These are phyloP conservation scores for Mus minutoides DNA, from an alignment of 2,797 vertebrate genomes.

Conservation along the genomic window DNA sequence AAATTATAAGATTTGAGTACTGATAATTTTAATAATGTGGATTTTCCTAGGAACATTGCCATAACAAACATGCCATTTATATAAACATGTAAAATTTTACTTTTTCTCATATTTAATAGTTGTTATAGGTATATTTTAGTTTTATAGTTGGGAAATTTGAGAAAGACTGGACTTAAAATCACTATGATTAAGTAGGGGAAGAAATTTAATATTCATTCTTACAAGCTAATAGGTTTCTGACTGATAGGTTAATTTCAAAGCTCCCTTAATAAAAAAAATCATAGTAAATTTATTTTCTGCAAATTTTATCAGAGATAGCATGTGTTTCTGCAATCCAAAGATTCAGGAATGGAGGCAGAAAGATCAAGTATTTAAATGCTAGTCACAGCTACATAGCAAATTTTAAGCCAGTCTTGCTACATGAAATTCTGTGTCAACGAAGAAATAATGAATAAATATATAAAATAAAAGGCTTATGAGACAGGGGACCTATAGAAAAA, in stretches of 20 bases:
- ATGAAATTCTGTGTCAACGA: not conserved
- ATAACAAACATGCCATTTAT: not conserved
- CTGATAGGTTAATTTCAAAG: not conserved
- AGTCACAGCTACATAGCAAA: not conserved
- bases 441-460: not conserved
- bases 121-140: not conserved
- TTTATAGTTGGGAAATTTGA: slow-evolving; percentile 2
- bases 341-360: not conserved
- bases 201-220: not conserved
- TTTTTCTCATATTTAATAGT: not conserved
- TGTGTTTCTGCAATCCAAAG: not conserved
- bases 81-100: not conserved
- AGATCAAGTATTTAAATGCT: not conserved
- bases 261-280: not conserved
- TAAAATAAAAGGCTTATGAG: not conserved
- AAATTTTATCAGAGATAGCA: not conserved
- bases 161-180: not conserved
- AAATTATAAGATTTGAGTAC: not conserved
- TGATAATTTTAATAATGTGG: not conserved
- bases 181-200: not conserved
- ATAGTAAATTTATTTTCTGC: not conserved
- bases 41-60: not conserved
- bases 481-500: not conserved
- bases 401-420: not conserved
- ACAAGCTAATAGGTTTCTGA: not conserved